Percentiles rank a stretch among this genome's conserved stretches.
Conservation (phyloP, 1,140 invertebrate species). For the Hestina assimilis region DNA sequence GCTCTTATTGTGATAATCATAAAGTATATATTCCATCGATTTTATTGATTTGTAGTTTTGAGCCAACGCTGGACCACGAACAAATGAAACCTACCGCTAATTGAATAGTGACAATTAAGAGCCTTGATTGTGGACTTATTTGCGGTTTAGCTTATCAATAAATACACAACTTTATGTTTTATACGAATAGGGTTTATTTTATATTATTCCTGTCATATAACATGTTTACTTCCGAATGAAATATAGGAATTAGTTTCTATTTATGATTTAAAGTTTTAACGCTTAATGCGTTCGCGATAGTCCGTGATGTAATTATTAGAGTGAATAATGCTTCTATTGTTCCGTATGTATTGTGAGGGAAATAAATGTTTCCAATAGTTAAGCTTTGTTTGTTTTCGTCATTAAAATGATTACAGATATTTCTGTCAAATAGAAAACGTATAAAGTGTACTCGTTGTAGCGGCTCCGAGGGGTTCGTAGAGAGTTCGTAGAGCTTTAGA, state of each 20-base stretch:
- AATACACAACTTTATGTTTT: neutral
- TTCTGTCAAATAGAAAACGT: too few species aligned
- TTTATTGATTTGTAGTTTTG: constrained; percentile 1
- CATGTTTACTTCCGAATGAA: constrained; percentile 1
- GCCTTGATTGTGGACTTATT: constrained; percentile 25
- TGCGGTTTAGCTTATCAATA: constrained; percentile 12
- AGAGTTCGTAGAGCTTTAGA: too few species aligned
- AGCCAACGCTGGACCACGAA: constrained; percentile 1
- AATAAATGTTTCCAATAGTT: neutral
- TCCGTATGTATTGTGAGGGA: neutral
- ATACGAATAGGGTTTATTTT: neutral
- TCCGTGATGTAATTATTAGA: neutral
- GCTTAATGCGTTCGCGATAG: neutral
- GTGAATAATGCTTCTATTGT: neutral
- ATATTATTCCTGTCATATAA: neutral
- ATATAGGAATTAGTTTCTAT: constrained; percentile 5
- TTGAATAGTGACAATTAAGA: constrained; percentile 33
- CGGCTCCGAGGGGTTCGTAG: too few species aligned
- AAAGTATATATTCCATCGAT: neutral
- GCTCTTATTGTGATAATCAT: neutral
- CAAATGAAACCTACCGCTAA: constrained; percentile 24
- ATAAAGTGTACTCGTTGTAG: too few species aligned
- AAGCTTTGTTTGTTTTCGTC: too few species aligned
- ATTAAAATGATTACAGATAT: too few species aligned
- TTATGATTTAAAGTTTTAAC: constrained; percentile 3